A percentile compares a stretch with the other conserved stretches of the same genome.
Evolutionary conservation across 2,113 vertebrate species (phyloP).

Genomic region (Desmodus rotundus): DNA sequence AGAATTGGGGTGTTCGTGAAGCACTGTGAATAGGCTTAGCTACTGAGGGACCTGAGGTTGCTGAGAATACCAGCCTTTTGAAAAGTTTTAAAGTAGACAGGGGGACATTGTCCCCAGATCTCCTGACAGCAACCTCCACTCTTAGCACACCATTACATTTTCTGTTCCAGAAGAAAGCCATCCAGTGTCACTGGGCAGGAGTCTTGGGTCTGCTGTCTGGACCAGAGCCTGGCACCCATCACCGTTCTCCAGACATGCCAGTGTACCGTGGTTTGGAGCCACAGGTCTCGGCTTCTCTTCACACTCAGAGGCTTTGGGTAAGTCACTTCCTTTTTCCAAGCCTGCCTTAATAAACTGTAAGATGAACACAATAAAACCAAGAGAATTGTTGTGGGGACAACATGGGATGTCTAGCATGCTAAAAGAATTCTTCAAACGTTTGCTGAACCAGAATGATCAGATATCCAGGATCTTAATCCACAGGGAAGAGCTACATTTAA

Average conservation of each 20-base stretch:
- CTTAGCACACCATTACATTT: not conserved
- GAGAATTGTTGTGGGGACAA: not conserved
- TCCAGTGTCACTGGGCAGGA: not conserved
- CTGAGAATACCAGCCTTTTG: not conserved
- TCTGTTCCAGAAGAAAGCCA: not conserved
- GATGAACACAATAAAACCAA: not conserved
- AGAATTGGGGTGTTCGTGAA: conserved; percentile 3
- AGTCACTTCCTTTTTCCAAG: not conserved
- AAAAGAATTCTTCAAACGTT: not conserved
- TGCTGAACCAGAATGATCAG: not conserved
- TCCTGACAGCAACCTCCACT: not conserved
- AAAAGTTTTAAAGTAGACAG: not conserved
- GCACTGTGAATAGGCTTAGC: not conserved
- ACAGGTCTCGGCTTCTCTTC: not conserved
- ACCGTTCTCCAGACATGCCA: not conserved
- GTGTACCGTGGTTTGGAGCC: not conserved
- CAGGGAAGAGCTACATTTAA: conserved; percentile 43
- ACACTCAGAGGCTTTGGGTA: not conserved
- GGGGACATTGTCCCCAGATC: not conserved
- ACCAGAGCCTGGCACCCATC: not conserved
- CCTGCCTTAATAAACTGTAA: not conserved
- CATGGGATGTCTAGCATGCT: not conserved
- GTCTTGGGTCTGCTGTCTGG: not conserved
- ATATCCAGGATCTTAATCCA: not conserved
- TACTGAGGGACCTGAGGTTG: not conserved